Conservation (phyloP, 2,888 invertebrate species). For the Drosophila incognita region DNA sequence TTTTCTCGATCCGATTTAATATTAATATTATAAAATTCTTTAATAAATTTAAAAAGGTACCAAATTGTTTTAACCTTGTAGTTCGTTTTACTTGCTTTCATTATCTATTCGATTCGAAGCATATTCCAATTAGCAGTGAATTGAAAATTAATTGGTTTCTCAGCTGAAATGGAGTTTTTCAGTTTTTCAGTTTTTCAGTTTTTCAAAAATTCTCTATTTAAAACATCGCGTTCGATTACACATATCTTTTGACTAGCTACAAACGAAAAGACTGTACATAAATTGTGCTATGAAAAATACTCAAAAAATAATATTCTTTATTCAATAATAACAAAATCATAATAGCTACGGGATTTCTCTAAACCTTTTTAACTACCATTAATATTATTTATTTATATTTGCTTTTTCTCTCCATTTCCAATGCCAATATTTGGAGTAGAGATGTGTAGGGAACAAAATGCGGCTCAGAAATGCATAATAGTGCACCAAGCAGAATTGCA, state of each 20-base stretch:
- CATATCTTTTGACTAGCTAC: constrained; percentile 67
- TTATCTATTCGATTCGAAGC: constrained; percentile 47
- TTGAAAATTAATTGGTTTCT: constrained; percentile 41
- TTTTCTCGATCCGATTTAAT: constrained; percentile 59
- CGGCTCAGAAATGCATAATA: constrained; percentile 55
- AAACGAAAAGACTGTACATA: constrained; percentile 78
- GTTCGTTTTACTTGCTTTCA: constrained; percentile 29
- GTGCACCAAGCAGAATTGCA: constrained; percentile 63
- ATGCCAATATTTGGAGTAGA: constrained; percentile 37
- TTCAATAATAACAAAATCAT: constrained; percentile 34
- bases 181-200: constrained; percentile 29
- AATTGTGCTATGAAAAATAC: constrained; percentile 83
- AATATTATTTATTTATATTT: background rate
- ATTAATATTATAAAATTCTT: constrained; percentile 62
- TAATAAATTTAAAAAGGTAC: constrained; percentile 79
- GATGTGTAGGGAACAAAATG: constrained; percentile 49
- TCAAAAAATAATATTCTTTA: constrained; percentile 77
- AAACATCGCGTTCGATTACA: constrained; percentile 55
- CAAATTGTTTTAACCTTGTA: constrained; percentile 78
- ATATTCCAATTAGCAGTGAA: constrained; percentile 64
- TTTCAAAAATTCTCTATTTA: constrained; percentile 77
- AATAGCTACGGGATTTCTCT: constrained; percentile 33
- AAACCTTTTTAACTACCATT: background rate
- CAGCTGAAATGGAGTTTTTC: constrained; percentile 18
- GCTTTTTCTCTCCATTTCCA: constrained; percentile 5